Evolutionary conservation across 2,113 vertebrate species (phyloP).

Genomic region (Grammomys surdaster): DNA sequence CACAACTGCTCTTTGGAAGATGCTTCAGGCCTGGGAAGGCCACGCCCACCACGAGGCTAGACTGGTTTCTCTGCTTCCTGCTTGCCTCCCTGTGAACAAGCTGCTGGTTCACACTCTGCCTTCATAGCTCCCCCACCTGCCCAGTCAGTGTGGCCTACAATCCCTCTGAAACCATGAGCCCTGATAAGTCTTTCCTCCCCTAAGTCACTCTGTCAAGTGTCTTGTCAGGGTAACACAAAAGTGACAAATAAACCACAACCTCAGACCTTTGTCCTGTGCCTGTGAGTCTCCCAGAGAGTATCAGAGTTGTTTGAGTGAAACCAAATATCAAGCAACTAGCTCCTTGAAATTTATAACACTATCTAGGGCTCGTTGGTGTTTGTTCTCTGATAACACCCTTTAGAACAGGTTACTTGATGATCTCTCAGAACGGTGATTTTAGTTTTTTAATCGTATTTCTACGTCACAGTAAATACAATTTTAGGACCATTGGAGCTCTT

Average conservation of each 20-base stretch:
- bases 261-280: not conserved
- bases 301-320: not conserved
- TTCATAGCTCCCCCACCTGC: not conserved
- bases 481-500: not conserved
- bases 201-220: not conserved
- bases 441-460: not conserved
- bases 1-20: not conserved
- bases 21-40: not conserved
- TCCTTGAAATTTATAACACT: not conserved
- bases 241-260: not conserved
- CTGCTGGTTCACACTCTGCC: not conserved
- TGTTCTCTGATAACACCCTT: not conserved
- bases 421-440: not conserved
- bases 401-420: not conserved
- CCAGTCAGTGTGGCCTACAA: not conserved
- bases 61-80: too few relatives aligned
- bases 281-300: not conserved
- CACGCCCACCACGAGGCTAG: not conserved
- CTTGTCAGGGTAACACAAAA: not conserved
- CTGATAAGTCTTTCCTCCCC: not conserved
- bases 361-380: conserved; percentile 12
- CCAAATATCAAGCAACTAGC: not conserved
- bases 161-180: not conserved
- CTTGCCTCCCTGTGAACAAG: not conserved
- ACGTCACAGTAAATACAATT: conserved; percentile 11